Base-by-base conservation (phyloP, 2,888 invertebrate genomes). In the Asteroscopus sphinx region DNA sequence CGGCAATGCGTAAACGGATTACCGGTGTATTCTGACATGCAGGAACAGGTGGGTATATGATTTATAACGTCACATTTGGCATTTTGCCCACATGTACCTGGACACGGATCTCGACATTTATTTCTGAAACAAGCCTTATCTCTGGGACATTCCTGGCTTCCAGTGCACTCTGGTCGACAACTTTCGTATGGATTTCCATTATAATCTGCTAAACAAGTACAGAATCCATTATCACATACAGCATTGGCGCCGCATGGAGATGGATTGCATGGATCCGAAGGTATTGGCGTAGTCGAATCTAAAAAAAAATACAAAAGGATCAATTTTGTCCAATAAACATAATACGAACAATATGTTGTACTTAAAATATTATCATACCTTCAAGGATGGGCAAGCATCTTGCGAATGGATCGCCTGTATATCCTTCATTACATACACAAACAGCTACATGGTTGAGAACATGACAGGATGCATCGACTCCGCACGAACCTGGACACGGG, bases 401-500 rank as follows among this genome's bases (percentile, higher is more conserved):
- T 13, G 95, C 95, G 79, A 97, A 97, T 30, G 98, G 97, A 95
- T 98, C 97, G n/a, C 97, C 97, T 0, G 96, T 96, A 77, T 95
- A 96, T 26, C 96, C 96, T 63, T 96, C 96, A 68, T 96, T 95
- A 79, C 97, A 97, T 1, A 96, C 96, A 83, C 97, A 97, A 36
- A 97, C 96, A n/a, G 97, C 97, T 32, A 97, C 95, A 84, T 98
- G 97, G 83, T 97, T 97, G 21, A 96, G 86, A 6, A 97, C 96
- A 68, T 96, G 96, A 74, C 98, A 98, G 73, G 96, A 95, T 4
- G 97, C 97, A 81, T 97, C 96, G 12, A 96, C 94, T 12, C 97
- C 97, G 77, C 98, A 98, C 0, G 97, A 97, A 8, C 97, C 97
- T 11, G 96, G 96, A 71, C 98, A 98, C 21, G 98, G 98, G 90